These are phyloP conservation scores for Myrmecophaga tridactyla DNA, from an alignment of 2,113 vertebrate species.

Conservation along the genomic window DNA sequence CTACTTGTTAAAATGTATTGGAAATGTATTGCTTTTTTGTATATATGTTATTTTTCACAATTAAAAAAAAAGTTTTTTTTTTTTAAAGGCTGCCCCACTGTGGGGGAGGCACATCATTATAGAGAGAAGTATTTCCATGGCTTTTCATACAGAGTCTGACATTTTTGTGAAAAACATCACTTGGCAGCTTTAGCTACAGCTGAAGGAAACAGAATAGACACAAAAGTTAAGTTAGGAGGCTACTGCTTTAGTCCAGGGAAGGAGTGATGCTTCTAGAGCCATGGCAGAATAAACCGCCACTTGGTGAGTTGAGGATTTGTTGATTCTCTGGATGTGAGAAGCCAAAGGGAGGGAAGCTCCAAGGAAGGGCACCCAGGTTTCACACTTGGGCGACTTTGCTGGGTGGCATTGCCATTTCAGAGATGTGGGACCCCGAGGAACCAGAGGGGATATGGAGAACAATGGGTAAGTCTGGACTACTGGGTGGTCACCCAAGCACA, in stretches of 20 bases:
- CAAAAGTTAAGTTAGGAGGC: neutral
- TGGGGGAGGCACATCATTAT: neutral
- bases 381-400: neutral
- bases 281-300: neutral
- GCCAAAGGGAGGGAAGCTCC: neutral
- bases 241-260: no score
- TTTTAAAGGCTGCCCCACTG: neutral
- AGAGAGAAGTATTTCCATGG: neutral
- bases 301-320: neutral
- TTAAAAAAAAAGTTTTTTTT: no score
- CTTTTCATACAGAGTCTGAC: neutral
- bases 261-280: neutral
- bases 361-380: neutral
- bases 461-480: accelerated
- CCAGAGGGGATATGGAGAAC: accelerated
- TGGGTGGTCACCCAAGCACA: neutral
- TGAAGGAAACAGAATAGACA: neutral
- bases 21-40: no score
- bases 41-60: no score
- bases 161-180: neutral
- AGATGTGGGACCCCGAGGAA: neutral
- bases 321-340: neutral
- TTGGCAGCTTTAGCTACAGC: neutral
- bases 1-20: no score
- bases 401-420: neutral